Base-by-base conservation (phyloP, 2,888 invertebrate genomes). In the Keiferia lycopersicella region DNA sequence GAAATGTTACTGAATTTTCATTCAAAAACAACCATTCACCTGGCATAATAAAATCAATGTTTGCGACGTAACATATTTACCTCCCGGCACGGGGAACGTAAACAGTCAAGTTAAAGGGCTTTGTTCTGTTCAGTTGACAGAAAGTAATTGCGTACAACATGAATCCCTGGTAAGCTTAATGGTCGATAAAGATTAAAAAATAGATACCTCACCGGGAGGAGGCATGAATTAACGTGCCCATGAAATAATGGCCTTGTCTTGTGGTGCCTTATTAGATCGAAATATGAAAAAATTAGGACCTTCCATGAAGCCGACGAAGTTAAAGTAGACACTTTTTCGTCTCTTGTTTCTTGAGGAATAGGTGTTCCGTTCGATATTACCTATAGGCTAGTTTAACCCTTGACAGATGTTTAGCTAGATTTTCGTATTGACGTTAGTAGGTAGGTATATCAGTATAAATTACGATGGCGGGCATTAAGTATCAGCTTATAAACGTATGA, bases 161-260 rank as follows among this genome's bases (percentile, higher is more conserved):
- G 65, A 66, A 65, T 69, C 61, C 71, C 67, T 60, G 74, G 69
- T 73, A 70, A 73, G 73, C 71, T 70, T 77, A 76, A 79, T 76
- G 70, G 75, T 63, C 71, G 73, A 76, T 75, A 75, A 73, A 74
- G 76, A 77, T 78, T 74, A 77, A 75, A 73, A 75, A 77, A 73
- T 73, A 69, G 64, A 71, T 61, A 63, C 62, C 30, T 61, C 65
- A 62, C 59, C 57, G 20, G 64, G 53, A 57, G 61, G 34, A 48
- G 41, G 41, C 41, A n/a, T 7, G 41, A 34, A 34, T 8, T 34
- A 10, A 4, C 10, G 34, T 8, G 10, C 10, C 61, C 30, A 34
- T 50, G 50, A 50, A 50, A 61, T 62, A 56, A 53, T 56, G 18
- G 26, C 18, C 34, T 3, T 8, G 16, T 39, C 34, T 3, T 8